A percentile compares a stretch with the other conserved stretches of the same genome.
Conservation (phyloP, 2,113 vertebrate genomes). For the Malurus elegans region DNA sequence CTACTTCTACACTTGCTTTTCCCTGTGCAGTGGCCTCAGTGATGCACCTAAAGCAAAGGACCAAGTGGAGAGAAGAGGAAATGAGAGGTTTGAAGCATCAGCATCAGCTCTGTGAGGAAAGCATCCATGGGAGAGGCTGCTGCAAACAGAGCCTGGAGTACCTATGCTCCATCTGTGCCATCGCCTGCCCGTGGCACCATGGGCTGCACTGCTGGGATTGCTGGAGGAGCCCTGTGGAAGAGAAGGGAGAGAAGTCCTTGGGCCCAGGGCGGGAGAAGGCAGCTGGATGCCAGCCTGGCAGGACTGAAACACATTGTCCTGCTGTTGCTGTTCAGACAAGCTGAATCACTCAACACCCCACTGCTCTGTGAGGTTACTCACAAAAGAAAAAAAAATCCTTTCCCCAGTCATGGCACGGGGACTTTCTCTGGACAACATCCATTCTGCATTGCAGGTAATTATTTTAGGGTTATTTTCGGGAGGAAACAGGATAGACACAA, state of each 20-base stretch:
- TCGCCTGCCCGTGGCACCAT: accelerated
- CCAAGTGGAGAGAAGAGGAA: not conserved
- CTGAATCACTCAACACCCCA: not conserved
- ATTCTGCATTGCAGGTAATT: not conserved
- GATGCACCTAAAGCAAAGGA: not conserved
- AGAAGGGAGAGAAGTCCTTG: not conserved
- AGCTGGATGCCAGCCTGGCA: not conserved
- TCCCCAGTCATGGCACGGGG: not conserved
- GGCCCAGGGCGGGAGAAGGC: not conserved
- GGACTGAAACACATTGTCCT: not conserved
- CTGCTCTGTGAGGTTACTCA: not conserved
- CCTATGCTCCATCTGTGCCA: accelerated
- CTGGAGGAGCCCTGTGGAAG: not conserved
- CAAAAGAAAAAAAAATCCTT: not conserved
- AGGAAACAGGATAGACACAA: not conserved
- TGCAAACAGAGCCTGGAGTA: not conserved
- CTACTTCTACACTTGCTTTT: not conserved
- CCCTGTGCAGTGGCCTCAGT: not conserved
- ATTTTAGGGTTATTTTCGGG: not conserved
- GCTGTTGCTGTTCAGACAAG: not conserved
- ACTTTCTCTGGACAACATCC: not conserved
- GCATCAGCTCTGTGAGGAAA: not conserved
- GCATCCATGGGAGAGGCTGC: not conserved
- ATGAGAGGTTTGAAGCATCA: not conserved
- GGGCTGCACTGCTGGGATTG: not conserved